A percentile compares a stretch with the other conserved stretches of the same genome.
Evolutionary conservation across 2,888 invertebrate genomes (phyloP).

Genomic region (Cerastis leucographa): DNA sequence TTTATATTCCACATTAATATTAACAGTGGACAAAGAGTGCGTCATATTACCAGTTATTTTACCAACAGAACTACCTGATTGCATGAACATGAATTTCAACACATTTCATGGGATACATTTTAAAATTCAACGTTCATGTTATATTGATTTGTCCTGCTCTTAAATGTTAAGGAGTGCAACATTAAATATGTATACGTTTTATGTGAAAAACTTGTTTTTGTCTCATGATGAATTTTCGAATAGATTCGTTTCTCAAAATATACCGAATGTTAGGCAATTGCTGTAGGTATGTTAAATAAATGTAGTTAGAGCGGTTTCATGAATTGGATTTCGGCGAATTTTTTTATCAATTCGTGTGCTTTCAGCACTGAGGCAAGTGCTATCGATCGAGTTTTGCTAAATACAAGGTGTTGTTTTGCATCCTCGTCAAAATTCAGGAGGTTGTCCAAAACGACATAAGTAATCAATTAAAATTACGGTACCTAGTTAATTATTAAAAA

Average conservation of each 20-base stretch:
- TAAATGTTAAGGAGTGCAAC: constrained; percentile 63
- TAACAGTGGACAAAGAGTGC: constrained; percentile 81
- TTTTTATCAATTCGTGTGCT: neutral
- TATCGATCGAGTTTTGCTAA: neutral
- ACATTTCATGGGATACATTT: constrained; percentile 73
- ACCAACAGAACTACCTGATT: constrained; percentile 77
- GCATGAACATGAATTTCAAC: constrained; percentile 72
- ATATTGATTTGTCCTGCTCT: constrained; percentile 62
- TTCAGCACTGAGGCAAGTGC: neutral
- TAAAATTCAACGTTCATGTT: constrained; percentile 76
- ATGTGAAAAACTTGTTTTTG: constrained; percentile 54
- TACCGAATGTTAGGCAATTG: neutral
- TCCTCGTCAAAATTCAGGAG: no score
- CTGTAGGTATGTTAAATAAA: neutral
- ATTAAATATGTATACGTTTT: constrained; percentile 59
- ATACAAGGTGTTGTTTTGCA: no score
- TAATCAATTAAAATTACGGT: no score
- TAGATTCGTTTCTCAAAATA: constrained; percentile 3
- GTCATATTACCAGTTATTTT: constrained; percentile 81
- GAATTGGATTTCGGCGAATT: neutral
- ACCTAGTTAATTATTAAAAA: no score
- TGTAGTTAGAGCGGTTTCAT: constrained; percentile 8
- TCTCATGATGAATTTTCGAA: constrained; percentile 13
- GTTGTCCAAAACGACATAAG: no score
- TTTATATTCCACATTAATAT: constrained; percentile 90